These are phyloP conservation scores for Plectropomus leopardus DNA, from an alignment of 2,113 vertebrate species.

Conservation along the genomic window DNA sequence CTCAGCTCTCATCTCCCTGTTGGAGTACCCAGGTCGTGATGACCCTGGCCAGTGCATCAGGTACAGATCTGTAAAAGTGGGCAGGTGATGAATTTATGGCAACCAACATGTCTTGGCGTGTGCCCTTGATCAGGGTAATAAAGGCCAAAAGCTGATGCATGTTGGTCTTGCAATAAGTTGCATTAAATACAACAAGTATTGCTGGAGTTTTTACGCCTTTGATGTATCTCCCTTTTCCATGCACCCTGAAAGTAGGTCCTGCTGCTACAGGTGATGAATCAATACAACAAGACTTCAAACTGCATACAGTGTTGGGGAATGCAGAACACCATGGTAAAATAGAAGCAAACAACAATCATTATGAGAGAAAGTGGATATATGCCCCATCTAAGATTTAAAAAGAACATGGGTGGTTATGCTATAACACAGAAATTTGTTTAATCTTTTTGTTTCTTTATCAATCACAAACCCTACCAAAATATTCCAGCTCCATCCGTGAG, in stretches of 20 bases:
- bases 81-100: background rate
- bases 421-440: background rate
- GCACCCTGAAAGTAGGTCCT: too few species aligned
- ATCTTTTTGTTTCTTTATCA: background rate
- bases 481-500: conserved; percentile 83
- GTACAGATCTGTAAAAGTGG: conserved; percentile 85
- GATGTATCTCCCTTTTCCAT: too few species aligned
- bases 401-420: too few species aligned
- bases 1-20: conserved; percentile 83
- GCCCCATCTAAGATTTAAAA: background rate
- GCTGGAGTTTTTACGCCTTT: too few species aligned
- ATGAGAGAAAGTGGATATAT: background rate
- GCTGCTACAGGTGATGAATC: background rate
- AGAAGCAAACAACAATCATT: background rate
- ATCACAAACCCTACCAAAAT: conserved; percentile 78
- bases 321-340: background rate
- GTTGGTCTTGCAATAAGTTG: too few species aligned
- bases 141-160: too few species aligned
- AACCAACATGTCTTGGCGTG: too few species aligned
- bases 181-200: too few species aligned
- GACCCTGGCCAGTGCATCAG: conserved; percentile 87
- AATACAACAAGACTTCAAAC: background rate
- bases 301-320: background rate
- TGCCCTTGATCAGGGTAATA: too few species aligned
- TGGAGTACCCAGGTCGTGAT: conserved; percentile 69